Evolutionary conservation across 2,888 invertebrate species (phyloP).

Genomic region (Diachrysia chrysitis): DNA sequence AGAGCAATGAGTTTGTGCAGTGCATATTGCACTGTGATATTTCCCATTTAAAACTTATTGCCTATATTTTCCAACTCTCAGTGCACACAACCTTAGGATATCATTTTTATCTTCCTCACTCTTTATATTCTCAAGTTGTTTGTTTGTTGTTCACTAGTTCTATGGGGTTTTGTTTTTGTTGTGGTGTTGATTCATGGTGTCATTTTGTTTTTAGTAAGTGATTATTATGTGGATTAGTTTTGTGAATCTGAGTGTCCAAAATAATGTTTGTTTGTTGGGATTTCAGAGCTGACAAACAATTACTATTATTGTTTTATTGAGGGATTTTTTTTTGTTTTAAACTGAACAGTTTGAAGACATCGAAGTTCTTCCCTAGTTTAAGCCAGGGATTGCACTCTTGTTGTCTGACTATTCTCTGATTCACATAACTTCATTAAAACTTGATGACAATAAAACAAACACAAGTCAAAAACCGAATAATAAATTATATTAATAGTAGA

Average conservation of each 20-base stretch:
- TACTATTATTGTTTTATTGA: no score
- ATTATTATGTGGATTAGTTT: neutral
- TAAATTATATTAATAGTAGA: no score
- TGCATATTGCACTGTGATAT: neutral
- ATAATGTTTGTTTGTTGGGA: neutral
- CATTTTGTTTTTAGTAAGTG: neutral
- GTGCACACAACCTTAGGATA: neutral
- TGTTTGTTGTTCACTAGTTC: constrained; percentile 29
- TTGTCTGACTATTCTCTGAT: no score
- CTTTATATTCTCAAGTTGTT: constrained; percentile 41
- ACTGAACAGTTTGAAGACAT: no score
- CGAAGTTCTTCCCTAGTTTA: no score
- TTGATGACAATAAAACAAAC: no score
- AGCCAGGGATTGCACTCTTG: no score
- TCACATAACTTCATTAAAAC: no score
- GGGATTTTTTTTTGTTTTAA: no score
- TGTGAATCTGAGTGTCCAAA: neutral
- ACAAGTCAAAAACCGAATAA: no score
- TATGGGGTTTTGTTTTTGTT: no score
- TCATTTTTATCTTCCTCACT: constrained; percentile 26
- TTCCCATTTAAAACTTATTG: neutral
- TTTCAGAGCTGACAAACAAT: neutral
- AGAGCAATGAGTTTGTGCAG: no score
- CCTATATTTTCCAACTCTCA: neutral
- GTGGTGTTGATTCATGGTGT: constrained; percentile 1